Evolutionary conservation across 2,113 vertebrate genomes (phyloP), one percentile per base, ranked within the genome.

Genomic region (Sylvilagus bachmani): DNA sequence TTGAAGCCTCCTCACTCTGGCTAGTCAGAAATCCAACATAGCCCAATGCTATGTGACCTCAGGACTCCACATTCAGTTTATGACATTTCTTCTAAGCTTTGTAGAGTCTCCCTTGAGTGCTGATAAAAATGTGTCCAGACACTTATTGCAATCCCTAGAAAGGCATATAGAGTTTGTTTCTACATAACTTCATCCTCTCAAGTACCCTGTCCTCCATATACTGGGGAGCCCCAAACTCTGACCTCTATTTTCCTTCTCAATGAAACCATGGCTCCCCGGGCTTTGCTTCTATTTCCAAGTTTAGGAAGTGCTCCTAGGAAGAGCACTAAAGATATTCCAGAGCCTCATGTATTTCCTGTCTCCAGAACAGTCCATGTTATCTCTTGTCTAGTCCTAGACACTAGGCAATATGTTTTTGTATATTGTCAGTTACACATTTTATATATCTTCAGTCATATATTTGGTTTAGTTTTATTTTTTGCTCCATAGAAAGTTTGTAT

Each of bases 381-480:
- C 78, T 78, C 5, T 44, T 62, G 19, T 44, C 36, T 3, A 89
- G 5, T 81, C 9, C 38, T 29, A 49, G 24, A 80, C 78, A 82
- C 64, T 58, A 58, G 55, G 13, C 55, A 58, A 19, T 58, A 14
- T 58, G 19, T 58, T 16, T 44, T 58, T 58, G 19, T 58, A 16
- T 16, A 16, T 58, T 58, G 55, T 58, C 55, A 58, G 14, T 19
- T 58, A 58, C 19, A 58, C 11, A 58, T 19, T 58, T 58, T 58
- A 58, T 19, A 16, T 21, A 58, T 58, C 55, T 58, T 19, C 55
- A 58, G 55, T 73, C 12, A 44, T 69, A n/a, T 84, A 31, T 55
- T 93, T 81, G 44, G 6, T 79, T 89, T 55, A 71, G 19, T 44
- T 71, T 97, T 86, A 29, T 58, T 19, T 81, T 80, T 86, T 25